A percentile compares a stretch with the other conserved stretches of the same genome.
phyloP scores from a whole-genome alignment of 2,888 invertebrate genomes.

The Chymomyza caudatula region DNA sequence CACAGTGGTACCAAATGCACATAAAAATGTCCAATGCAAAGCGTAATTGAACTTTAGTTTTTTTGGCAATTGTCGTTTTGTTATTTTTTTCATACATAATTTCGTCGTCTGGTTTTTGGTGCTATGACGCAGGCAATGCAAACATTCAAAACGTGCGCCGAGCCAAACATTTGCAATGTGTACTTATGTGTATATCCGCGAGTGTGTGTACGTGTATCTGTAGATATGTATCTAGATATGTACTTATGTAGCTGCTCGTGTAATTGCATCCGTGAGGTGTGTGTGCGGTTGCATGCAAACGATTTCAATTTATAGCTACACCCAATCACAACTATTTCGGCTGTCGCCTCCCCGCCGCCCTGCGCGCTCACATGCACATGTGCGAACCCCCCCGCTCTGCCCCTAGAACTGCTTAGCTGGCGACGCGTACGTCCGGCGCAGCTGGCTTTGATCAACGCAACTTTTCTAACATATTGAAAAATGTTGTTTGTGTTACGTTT shows the following conservation, averaged over 20 bases:
- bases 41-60: too few relatives aligned
- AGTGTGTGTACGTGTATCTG: too few relatives aligned
- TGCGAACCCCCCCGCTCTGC: background rate
- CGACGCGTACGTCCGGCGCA: slow-evolving; percentile 65
- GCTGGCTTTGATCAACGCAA: slow-evolving; percentile 59
- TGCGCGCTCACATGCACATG: background rate
- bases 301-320: slow-evolving; percentile 36
- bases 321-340: slow-evolving; percentile 33
- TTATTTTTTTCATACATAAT: slow-evolving; percentile 21
- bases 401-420: background rate
- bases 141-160: slow-evolving; percentile 54
- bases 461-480: background rate
- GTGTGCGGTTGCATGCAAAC: slow-evolving; percentile 61
- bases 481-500: background rate
- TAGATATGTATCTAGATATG: background rate
- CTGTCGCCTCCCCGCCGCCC: background rate
- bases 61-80: slow-evolving; percentile 7
- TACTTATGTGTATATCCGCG: background rate
- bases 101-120: slow-evolving; percentile 52
- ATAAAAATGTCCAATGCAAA: background rate
- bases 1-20: background rate
- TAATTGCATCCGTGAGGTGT: slow-evolving; percentile 66
- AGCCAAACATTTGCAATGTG: slow-evolving; percentile 22
- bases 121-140: slow-evolving; percentile 54
- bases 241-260: slow-evolving; percentile 4